These are phyloP conservation scores for Panthera tigris DNA, from an alignment of 2,113 vertebrate genomes.

Conservation along the genomic window DNA sequence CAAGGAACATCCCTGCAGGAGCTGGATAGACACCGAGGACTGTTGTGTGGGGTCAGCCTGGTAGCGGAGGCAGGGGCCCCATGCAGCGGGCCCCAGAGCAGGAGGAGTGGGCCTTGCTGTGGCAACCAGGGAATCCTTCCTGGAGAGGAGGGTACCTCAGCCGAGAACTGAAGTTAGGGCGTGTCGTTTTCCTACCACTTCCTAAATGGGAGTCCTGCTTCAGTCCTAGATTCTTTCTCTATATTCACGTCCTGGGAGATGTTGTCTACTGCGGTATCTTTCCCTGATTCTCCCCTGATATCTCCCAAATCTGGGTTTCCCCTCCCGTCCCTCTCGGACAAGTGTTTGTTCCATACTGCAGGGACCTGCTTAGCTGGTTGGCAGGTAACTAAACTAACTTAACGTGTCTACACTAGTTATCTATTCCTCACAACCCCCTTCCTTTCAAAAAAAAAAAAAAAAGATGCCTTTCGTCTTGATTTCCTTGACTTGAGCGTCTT, in stretches of 20 bases:
- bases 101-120: neutral
- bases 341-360: neutral
- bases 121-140: neutral
- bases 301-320: neutral
- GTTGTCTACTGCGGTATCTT: neutral
- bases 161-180: neutral
- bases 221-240: neutral
- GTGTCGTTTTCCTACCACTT: neutral
- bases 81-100: rapidly evolving
- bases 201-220: neutral
- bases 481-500: neutral
- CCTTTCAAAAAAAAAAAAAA: neutral
- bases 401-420: neutral
- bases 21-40: neutral
- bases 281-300: neutral
- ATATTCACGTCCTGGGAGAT: neutral
- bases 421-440: neutral
- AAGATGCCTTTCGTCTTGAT: neutral
- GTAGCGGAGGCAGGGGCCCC: neutral
- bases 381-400: neutral
- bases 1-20: neutral
- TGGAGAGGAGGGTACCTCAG: neutral
- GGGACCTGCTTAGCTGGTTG: neutral
- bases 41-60: too few species aligned
- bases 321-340: neutral